These are phyloP conservation scores for Ciona savignyi DNA, from an alignment of 23 tunicate genomes.

Conservation along the genomic window DNA sequence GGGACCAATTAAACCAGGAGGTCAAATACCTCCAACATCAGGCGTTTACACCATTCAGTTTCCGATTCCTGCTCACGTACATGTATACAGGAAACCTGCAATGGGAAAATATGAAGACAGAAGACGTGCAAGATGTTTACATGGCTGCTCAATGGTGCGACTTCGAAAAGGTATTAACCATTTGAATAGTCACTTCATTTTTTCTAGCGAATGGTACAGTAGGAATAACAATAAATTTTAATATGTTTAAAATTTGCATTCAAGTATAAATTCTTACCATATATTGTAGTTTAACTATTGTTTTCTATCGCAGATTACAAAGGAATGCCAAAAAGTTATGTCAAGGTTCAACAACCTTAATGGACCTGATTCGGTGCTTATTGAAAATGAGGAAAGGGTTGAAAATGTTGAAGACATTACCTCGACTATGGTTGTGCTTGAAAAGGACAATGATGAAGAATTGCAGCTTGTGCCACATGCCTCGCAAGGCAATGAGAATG, in stretches of 20 bases:
- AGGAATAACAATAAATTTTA: no score
- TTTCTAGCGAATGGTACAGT: no score
- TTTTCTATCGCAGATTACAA: background rate
- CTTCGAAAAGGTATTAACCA: constrained; percentile 37
- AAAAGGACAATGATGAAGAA: no score
- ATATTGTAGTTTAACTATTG: background rate
- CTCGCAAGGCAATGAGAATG: background rate
- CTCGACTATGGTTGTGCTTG: constrained; percentile 28
- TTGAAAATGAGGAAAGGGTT: background rate
- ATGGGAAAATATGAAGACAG: constrained; percentile 15
- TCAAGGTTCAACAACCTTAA: background rate
- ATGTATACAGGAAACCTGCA: constrained; percentile 34
- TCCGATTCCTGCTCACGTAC: constrained; percentile 27
- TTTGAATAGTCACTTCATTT: no score
- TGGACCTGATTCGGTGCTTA: no score
- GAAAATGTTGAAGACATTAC: background rate
- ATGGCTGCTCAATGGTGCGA: constrained; percentile 46
- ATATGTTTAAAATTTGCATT: no score
- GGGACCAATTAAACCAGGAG: background rate
- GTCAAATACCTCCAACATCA: background rate
- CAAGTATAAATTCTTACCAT: no score
- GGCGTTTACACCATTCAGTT: constrained; percentile 23
- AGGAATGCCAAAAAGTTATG: background rate
- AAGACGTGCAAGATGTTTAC: constrained; percentile 8
- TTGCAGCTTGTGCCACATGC: no score